phyloP scores from a whole-genome alignment of 2,113 vertebrate genomes.

The Laticauda laticaudata region DNA sequence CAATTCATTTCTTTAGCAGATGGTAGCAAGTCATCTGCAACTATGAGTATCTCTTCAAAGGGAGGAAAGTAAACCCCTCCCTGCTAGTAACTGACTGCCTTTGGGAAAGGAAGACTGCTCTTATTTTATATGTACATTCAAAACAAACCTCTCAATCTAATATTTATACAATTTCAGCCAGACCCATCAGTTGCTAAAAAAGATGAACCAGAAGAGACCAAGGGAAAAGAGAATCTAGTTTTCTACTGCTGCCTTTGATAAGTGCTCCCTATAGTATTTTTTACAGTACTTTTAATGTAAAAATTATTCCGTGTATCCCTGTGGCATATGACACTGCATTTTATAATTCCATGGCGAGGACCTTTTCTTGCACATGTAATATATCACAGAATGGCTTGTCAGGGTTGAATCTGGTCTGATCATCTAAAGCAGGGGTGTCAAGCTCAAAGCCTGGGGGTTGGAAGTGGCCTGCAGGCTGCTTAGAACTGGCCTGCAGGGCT shows the following conservation, averaged over 20 bases:
- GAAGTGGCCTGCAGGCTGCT: no score
- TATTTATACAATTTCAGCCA: slow-evolving; percentile 33
- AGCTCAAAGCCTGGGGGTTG: no score
- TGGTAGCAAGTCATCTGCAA: slow-evolving; percentile 40
- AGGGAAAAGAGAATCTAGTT: background rate
- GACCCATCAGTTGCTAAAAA: background rate
- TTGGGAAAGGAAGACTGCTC: background rate
- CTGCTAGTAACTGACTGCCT: slow-evolving; percentile 19
- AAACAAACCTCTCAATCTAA: slow-evolving; percentile 32
- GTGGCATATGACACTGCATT: slow-evolving; percentile 13
- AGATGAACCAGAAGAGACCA: slow-evolving; percentile 16
- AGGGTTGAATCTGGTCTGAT: background rate
- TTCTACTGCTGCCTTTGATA: background rate
- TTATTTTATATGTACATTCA: background rate
- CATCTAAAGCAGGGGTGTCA: background rate
- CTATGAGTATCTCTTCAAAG: slow-evolving; percentile 19
- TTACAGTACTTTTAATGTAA: slow-evolving; percentile 43
- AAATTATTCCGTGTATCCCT: slow-evolving; percentile 31
- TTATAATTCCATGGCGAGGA: slow-evolving; percentile 55
- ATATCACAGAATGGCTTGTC: background rate
- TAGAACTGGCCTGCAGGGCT: no score
- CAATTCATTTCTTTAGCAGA: slow-evolving; percentile 52
- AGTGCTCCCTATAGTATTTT: slow-evolving; percentile 12
- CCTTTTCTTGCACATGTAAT: slow-evolving; percentile 31
- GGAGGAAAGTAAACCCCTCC: slow-evolving; percentile 13